phyloP scores from a whole-genome alignment of 2,888 invertebrate genomes.

The Zeuzera pyrina region DNA sequence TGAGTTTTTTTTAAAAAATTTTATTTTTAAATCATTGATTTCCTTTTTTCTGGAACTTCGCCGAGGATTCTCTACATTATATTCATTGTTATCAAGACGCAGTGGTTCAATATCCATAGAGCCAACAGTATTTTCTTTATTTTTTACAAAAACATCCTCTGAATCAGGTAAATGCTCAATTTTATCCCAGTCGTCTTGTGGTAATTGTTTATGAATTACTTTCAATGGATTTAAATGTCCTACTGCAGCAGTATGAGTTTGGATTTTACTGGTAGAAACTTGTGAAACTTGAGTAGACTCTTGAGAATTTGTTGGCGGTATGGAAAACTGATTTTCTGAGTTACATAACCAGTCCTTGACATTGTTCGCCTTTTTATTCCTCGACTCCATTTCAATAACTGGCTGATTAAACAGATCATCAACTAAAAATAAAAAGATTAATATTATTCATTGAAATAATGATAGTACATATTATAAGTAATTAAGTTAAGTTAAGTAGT shows the following conservation, averaged over 20 bases:
- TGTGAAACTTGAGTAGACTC: conserved; percentile 32
- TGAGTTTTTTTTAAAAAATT: no score
- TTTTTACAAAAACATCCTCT: conserved; percentile 24
- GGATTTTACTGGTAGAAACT: conserved; percentile 36
- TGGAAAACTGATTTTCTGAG: conserved; percentile 59
- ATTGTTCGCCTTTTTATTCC: conserved; percentile 40
- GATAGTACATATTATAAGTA: conserved; percentile 1
- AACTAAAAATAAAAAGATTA: conserved; percentile 34
- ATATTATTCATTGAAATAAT: neutral
- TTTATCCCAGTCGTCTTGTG: conserved; percentile 60
- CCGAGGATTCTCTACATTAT: conserved; percentile 38
- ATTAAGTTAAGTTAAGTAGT: no score
- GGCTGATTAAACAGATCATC: conserved; percentile 38
- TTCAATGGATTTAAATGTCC: conserved; percentile 27
- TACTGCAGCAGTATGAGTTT: conserved; percentile 34
- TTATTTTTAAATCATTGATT: conserved; percentile 18
- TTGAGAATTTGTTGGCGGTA: conserved; percentile 32
- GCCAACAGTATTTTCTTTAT: conserved; percentile 34
- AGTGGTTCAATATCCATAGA: conserved; percentile 45
- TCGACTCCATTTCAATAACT: conserved; percentile 20
- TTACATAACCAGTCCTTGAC: conserved; percentile 53
- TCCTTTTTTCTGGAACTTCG: conserved; percentile 52
- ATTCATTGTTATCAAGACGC: conserved; percentile 35
- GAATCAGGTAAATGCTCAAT: conserved; percentile 46
- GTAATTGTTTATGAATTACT: conserved; percentile 25